These are phyloP conservation scores for Ephestia elutella DNA, from an alignment of 1,140 invertebrate genomes.

Conservation along the genomic window DNA sequence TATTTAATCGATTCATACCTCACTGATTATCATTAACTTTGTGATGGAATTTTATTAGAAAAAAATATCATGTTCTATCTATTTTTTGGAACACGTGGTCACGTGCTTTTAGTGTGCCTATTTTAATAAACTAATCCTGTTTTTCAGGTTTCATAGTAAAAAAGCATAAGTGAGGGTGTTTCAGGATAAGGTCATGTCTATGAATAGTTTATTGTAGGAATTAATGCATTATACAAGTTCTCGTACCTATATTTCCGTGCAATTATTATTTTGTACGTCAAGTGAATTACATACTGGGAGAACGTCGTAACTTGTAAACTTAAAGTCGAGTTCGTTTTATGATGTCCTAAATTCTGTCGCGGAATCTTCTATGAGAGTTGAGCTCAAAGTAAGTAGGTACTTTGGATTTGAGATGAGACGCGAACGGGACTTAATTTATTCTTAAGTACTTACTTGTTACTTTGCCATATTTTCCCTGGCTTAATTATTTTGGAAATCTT, in stretches of 20 bases:
- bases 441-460: background rate
- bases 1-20: too few relatives aligned
- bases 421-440: background rate
- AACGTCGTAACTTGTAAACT: background rate
- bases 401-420: background rate
- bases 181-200: too few relatives aligned
- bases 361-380: background rate
- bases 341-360: conserved; percentile 1
- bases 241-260: background rate
- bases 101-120: too few relatives aligned
- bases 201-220: too few relatives aligned
- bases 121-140: too few relatives aligned
- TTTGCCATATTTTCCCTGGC: background rate
- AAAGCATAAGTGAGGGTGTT: too few relatives aligned
- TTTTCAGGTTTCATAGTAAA: too few relatives aligned
- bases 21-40: too few relatives aligned
- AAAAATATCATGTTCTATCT: too few relatives aligned
- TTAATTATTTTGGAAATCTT: background rate
- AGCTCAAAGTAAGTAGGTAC: conserved; percentile 4
- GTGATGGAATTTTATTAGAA: too few relatives aligned
- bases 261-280: background rate
- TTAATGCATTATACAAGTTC: too few relatives aligned
- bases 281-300: conserved; percentile 1
- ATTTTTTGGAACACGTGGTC: too few relatives aligned
- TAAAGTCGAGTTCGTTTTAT: conserved; percentile 5